Percentiles rank a stretch among this genome's conserved stretches.
These are phyloP conservation scores for Melanaphis sacchari DNA, from an alignment of 1,140 invertebrate species.

Conservation along the genomic window DNA sequence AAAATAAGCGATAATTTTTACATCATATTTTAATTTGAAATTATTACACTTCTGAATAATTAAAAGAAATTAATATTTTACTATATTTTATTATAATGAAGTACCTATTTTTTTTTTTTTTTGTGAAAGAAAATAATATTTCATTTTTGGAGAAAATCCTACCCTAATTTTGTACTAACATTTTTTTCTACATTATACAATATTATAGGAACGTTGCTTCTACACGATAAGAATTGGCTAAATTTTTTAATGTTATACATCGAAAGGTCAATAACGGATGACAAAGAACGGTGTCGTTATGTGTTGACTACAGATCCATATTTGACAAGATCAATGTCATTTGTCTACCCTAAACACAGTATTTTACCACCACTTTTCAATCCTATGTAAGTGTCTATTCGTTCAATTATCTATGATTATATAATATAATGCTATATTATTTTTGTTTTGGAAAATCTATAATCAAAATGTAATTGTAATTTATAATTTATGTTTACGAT, in stretches of 20 bases:
- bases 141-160: not conserved
- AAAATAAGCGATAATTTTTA: too few relatives aligned
- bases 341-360: slow-evolving; percentile 73
- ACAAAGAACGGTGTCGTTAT: slow-evolving; percentile 73
- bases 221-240: slow-evolving; percentile 72
- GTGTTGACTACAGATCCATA: slow-evolving; percentile 74
- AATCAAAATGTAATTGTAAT: too few relatives aligned
- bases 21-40: too few relatives aligned
- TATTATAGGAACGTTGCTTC: slow-evolving; percentile 64
- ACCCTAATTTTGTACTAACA: not conserved
- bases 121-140: not conserved
- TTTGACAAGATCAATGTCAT: slow-evolving; percentile 71
- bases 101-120: not conserved
- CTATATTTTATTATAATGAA: too few relatives aligned
- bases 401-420: not conserved
- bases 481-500: too few relatives aligned
- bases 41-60: too few relatives aligned
- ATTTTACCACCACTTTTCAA: slow-evolving; percentile 70
- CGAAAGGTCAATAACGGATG: slow-evolving; percentile 65
- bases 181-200: not conserved
- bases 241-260: slow-evolving; percentile 75
- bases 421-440: not conserved
- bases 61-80: too few relatives aligned
- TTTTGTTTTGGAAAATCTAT: too few relatives aligned
- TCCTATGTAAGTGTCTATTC: slow-evolving; percentile 69